phyloP scores from a whole-genome alignment of 2,113 vertebrate species.

The Mesitornis unicolor region DNA sequence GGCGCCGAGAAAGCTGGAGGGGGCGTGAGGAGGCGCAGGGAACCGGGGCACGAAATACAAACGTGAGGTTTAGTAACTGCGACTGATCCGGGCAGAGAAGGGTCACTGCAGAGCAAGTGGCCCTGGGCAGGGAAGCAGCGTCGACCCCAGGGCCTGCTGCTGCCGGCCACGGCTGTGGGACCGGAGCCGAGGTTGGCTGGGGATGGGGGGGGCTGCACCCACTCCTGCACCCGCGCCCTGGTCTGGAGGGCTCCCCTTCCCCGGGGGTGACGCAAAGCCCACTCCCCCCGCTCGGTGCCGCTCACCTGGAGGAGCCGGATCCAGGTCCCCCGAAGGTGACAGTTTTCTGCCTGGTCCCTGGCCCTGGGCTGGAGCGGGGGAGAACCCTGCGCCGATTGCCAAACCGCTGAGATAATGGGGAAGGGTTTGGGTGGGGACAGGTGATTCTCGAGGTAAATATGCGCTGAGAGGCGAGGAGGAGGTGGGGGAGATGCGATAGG shows the following conservation, averaged over 20 bases:
- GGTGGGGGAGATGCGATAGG: not conserved
- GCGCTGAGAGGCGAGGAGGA: not conserved
- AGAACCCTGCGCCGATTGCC: not conserved
- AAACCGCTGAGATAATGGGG: not conserved
- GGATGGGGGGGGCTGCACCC: not conserved
- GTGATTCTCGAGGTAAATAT: not conserved
- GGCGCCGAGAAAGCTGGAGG: rapidly evolving
- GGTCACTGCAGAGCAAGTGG: rapidly evolving
- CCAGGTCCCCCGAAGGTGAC: rapidly evolving
- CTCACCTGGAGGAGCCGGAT: not conserved
- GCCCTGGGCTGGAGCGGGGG: rapidly evolving
- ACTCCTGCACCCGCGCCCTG: no score
- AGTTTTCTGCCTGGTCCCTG: not conserved
- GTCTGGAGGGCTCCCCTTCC: not conserved
- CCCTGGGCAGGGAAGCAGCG: rapidly evolving
- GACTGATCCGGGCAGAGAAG: not conserved
- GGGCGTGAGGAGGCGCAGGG: no score
- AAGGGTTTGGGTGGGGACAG: not conserved
- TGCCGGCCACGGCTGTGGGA: rapidly evolving
- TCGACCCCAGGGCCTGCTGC: rapidly evolving
- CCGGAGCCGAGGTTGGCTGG: rapidly evolving
- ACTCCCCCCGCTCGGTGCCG: rapidly evolving
- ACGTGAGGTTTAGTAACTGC: not conserved
- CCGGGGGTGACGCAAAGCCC: no score
- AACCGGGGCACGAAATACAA: not conserved